A percentile compares a stretch with the other conserved stretches of the same genome.
phyloP scores from a whole-genome alignment of 2,888 invertebrate species.

The Dasypolia templi region DNA sequence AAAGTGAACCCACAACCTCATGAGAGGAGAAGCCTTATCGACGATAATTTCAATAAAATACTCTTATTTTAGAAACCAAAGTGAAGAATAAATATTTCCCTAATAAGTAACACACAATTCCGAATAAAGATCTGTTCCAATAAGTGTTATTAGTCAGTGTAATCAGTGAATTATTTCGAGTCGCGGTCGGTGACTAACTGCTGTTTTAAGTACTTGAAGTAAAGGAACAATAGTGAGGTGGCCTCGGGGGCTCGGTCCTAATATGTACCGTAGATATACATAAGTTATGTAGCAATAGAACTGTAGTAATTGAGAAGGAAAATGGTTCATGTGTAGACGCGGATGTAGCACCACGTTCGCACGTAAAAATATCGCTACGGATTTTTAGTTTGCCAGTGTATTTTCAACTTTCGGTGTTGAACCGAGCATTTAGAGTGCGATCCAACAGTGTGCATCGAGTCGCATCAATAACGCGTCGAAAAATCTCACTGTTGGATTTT shows the following conservation, averaged over 20 bases:
- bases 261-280: slow-evolving; percentile 27
- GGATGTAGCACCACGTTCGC: no score
- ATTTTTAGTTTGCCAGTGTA: no score
- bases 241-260: slow-evolving; percentile 8
- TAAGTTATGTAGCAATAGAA: slow-evolving; percentile 23
- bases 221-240: slow-evolving; percentile 27
- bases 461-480: no score
- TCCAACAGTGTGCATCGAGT: no score
- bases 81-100: slow-evolving; percentile 25
- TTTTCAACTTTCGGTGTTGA: no score
- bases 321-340: neutral
- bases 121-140: slow-evolving; percentile 37
- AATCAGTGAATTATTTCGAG: slow-evolving; percentile 48
- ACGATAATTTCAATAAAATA: neutral
- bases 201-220: neutral
- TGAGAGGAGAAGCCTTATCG: no score
- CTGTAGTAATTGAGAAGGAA: slow-evolving; percentile 7
- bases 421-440: no score
- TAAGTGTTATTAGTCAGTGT: slow-evolving; percentile 36
- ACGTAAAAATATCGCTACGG: no score
- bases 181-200: slow-evolving; percentile 27
- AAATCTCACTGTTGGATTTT: no score
- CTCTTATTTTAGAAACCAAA: neutral
- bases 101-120: slow-evolving; percentile 18
- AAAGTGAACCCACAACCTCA: no score